Evolutionary conservation across 2,113 vertebrate genomes (phyloP), one percentile per base, ranked within the genome.

Genomic region (Hyaena hyaena): DNA sequence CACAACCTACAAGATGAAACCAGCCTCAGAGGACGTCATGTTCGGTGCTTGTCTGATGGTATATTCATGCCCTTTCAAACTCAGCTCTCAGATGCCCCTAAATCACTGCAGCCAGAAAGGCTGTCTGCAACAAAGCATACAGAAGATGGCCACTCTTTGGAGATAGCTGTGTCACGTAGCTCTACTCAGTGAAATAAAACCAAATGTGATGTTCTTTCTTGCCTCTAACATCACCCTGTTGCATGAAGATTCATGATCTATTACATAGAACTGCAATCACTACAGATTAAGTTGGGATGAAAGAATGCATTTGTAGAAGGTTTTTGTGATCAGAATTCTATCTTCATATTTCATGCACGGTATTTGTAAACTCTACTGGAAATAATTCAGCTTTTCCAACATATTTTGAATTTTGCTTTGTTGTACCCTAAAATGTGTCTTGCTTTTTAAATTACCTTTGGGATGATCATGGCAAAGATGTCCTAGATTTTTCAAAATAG

Each of bases 401-500:
- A 82, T 91, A 90, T 66, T 95, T 74, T 74, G 26, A 95, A 71
- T 71, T 95, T 92, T 63, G 11, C 11, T 86, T 69, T 69, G 68
- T 65, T 80, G 73, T 39, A 26, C 3, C 14, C 74, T 81, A 50
- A 89, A 95, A 86, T 77, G 15, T 71, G 17, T 35, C 28, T 71
- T 39, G 8, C 19, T 7, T 87, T 93, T 90, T 33, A 77, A 77
- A 31, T 58, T 95, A 82, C 88, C 88, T 68, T 61, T 92, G 71
- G 95, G 92, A 87, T 87, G 19, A 84, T 69, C n/a, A 26, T 63
- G n/a, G 55, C 10, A 96, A 96, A 16, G 14, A 63, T 79, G n/a
- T 48, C 66, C 61, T 85, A 93, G 39, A 84, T 89, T 79, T 96
- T 96, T 96, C 55, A 83, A 84, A 94, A 93, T 63, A 86, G 80